Evolutionary conservation across 2,113 vertebrate genomes (phyloP).

Genomic region (Chauna torquata): DNA sequence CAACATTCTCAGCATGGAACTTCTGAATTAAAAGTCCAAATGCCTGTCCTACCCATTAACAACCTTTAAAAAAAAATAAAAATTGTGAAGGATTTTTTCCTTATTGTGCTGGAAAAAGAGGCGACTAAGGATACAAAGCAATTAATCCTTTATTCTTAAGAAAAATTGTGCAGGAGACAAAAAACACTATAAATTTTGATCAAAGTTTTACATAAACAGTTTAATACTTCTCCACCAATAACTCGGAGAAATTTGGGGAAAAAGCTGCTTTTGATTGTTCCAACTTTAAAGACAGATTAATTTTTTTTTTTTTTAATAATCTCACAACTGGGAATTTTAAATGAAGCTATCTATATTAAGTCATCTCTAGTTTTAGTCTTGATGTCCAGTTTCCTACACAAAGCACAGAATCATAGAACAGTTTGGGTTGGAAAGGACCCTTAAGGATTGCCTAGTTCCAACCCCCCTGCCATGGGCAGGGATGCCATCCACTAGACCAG

Average conservation of each 20-base stretch:
- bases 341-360: rapidly evolving
- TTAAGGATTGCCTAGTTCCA: too few species aligned
- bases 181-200: neutral
- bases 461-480: too few species aligned
- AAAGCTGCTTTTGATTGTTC: too few species aligned
- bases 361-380: neutral
- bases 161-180: neutral
- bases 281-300: neutral
- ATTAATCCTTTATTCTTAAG: too few species aligned
- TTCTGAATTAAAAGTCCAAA: neutral
- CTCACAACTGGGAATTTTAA: neutral
- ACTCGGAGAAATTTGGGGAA: too few species aligned
- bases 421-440: too few species aligned
- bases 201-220: neutral
- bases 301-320: too few species aligned
- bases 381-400: neutral
- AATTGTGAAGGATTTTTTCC: too few species aligned
- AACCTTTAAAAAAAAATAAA: neutral
- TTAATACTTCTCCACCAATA: neutral
- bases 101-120: neutral
- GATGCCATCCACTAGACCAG: too few species aligned
- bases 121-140: neutral
- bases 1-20: neutral
- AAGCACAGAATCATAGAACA: too few species aligned
- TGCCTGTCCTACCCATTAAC: neutral